phyloP scores from a whole-genome alignment of 2,113 vertebrate species.

The Takifugu bimaculatus region DNA sequence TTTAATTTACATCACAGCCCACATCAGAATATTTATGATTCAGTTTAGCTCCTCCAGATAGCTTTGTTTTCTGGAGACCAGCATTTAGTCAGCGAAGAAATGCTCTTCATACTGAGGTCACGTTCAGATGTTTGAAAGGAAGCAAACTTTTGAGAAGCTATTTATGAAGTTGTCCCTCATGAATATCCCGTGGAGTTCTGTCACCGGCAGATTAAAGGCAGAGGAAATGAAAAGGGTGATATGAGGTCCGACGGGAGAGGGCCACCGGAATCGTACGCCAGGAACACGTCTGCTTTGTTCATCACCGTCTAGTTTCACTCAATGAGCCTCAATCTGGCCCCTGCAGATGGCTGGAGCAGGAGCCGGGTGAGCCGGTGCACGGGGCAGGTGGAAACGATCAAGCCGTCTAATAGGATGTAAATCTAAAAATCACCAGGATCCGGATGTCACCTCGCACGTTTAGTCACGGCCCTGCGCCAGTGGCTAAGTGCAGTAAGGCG shows the following conservation, averaged over 20 bases:
- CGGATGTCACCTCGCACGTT: conserved; percentile 38
- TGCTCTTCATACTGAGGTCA: conserved; percentile 22
- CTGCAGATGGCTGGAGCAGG: conserved; percentile 51
- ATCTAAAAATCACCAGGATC: conserved; percentile 44
- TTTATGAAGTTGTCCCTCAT: conserved; percentile 45
- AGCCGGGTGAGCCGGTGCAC: conserved; percentile 34
- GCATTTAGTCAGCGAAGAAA: no score
- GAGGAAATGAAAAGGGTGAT: conserved; percentile 47
- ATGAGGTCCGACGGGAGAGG: conserved; percentile 3
- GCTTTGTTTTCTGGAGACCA: no score
- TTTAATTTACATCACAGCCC: neutral
- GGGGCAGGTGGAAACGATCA: conserved; percentile 66
- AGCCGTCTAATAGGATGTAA: conserved; percentile 64
- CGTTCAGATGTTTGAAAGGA: conserved; percentile 20
- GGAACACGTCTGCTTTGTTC: conserved; percentile 31
- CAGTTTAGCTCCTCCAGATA: neutral
- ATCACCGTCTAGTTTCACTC: conserved; percentile 48
- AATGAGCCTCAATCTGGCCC: conserved; percentile 41
- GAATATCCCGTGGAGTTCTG: conserved; percentile 40
- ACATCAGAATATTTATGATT: neutral
- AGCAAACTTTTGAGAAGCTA: conserved; percentile 43
- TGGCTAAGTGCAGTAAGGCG: conserved; percentile 49
- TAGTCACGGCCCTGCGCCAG: conserved; percentile 33
- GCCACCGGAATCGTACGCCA: no score
- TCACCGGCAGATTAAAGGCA: conserved; percentile 46